Conservation (phyloP, 1,140 invertebrate species). For the Aphelenchoides besseyi region DNA sequence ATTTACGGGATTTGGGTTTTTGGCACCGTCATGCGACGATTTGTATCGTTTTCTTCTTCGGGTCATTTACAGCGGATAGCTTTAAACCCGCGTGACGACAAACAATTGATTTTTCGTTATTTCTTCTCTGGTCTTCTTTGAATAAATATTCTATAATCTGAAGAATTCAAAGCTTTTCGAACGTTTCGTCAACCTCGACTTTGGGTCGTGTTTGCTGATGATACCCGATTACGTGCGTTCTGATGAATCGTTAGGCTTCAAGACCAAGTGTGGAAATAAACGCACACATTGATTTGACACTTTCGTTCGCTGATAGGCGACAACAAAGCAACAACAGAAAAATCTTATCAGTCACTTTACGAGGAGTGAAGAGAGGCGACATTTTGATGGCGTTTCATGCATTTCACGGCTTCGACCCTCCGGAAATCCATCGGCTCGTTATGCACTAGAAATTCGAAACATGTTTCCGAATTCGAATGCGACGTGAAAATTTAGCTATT, state of each 20-base stretch:
- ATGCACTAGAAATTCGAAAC: not conserved
- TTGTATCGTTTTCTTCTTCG: not conserved
- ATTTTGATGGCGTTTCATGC: constrained; percentile 1
- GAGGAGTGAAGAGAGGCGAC: not conserved
- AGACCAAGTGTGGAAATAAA: no score
- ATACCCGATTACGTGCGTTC: no score
- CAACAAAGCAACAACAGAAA: not conserved
- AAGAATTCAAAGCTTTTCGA: no score
- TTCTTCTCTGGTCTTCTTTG: not conserved
- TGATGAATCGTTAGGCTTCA: no score
- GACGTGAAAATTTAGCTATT: no score
- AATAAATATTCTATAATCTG: constrained; percentile 3
- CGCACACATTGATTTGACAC: not conserved
- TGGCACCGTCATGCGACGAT: not conserved
- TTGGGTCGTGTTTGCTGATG: no score
- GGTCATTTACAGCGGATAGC: not conserved
- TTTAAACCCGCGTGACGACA: not conserved
- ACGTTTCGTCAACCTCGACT: no score
- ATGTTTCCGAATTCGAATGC: no score
- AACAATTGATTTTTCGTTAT: not conserved
- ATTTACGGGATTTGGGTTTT: not conserved
- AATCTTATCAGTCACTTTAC: not conserved
- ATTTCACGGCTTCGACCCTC: not conserved
- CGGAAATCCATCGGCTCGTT: constrained; percentile 2
- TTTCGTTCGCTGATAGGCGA: not conserved